These are phyloP conservation scores for Drosophila punjabiensis DNA, from an alignment of 1,140 invertebrate genomes.

Conservation along the genomic window DNA sequence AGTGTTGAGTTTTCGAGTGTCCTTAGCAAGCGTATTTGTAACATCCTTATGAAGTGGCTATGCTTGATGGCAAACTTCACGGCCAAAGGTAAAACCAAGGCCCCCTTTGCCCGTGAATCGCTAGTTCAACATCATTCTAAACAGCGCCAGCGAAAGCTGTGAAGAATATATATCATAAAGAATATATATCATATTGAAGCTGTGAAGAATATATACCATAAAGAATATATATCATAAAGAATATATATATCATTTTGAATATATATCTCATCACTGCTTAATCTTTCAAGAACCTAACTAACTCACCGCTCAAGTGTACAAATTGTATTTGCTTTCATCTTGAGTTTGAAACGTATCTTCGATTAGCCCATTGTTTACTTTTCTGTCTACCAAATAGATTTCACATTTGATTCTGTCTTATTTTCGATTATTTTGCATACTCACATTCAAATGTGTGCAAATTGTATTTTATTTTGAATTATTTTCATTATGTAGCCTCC, in stretches of 20 bases:
- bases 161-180: no score
- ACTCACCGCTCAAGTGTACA: not conserved
- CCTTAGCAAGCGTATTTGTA: slow-evolving; percentile 1
- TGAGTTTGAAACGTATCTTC: not conserved
- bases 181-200: no score
- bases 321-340: not conserved
- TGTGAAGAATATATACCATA: no score
- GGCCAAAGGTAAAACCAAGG: not conserved
- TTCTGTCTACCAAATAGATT: not conserved
- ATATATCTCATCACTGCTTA: no score
- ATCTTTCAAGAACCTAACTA: not conserved
- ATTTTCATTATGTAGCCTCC: not conserved
- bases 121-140: not conserved
- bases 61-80: not conserved
- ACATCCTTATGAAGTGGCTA: not conserved
- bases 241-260: no score
- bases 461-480: not conserved
- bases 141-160: slow-evolving; percentile 1
- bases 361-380: no score
- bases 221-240: no score
- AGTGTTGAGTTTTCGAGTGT: not conserved
- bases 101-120: not conserved
- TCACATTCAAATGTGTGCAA: not conserved
- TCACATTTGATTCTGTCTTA: not conserved
- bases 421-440: not conserved